These are phyloP conservation scores for Pelobates cultripes DNA, from an alignment of 2,797 vertebrate species.

Conservation along the genomic window DNA sequence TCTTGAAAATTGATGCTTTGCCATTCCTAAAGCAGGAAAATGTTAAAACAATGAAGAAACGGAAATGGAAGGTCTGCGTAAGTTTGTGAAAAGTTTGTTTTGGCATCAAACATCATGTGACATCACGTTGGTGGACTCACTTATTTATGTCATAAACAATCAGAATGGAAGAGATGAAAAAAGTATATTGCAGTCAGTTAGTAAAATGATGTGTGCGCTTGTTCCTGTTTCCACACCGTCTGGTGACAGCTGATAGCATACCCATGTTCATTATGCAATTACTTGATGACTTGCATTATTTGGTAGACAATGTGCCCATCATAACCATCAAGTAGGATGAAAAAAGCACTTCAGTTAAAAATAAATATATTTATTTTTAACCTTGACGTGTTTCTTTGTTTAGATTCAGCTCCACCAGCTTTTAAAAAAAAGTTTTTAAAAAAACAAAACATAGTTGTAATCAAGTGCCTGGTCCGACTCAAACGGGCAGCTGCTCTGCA, in stretches of 20 bases:
- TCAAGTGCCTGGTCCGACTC: no score
- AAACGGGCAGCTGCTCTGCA: no score
- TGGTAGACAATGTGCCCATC: no score
- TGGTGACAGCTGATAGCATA: neutral
- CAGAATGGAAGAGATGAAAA: neutral
- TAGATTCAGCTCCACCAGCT: no score
- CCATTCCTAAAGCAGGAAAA: neutral
- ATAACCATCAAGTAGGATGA: no score
- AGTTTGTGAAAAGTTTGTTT: constrained; percentile 2
- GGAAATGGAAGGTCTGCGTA: constrained; percentile 7
- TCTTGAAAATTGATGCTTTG: constrained; percentile 5
- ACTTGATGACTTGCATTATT: neutral
- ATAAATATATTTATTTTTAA: no score
- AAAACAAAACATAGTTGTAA: no score
- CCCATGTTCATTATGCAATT: constrained; percentile 35
- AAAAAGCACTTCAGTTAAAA: no score
- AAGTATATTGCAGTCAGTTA: constrained; percentile 17
- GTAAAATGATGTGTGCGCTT: constrained; percentile 21
- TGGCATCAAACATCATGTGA: constrained; percentile 26
- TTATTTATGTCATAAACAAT: constrained; percentile 28
- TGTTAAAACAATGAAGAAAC: neutral
- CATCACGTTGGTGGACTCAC: neutral
- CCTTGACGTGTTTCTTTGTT: no score
- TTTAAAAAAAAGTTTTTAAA: no score
- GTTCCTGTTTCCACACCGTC: constrained; percentile 20